Conservation (phyloP, 2,797 vertebrate species). For the Apodemus agrarius region DNA sequence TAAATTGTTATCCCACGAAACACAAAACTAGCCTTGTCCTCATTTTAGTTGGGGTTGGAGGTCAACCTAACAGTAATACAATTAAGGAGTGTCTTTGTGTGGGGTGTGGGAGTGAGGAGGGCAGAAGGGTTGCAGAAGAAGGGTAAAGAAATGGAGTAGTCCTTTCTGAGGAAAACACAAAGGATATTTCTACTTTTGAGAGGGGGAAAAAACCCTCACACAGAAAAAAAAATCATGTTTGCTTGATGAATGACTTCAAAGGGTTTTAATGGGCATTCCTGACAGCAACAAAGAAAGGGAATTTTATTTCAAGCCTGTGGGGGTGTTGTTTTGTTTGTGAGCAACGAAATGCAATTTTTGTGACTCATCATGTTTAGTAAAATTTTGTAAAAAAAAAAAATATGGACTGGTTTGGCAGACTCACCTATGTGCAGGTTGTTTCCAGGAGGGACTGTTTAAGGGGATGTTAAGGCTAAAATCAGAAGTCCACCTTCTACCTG, state of each 20-base stretch:
- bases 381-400: conserved; percentile 37
- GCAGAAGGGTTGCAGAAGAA: conserved; percentile 85
- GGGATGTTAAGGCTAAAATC: background rate
- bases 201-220: conserved; percentile 47
- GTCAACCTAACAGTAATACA: conserved; percentile 91
- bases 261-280: conserved; percentile 83
- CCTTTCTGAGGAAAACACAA: conserved; percentile 86
- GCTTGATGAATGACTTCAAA: conserved; percentile 80
- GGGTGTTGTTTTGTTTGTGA: conserved; percentile 36
- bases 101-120: conserved; percentile 88
- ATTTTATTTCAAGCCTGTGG: conserved; percentile 77
- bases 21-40: conserved; percentile 92
- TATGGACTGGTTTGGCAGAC: conserved; percentile 1
- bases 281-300: conserved; percentile 82
- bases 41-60: conserved; percentile 90
- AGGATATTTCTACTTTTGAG: conserved; percentile 85
- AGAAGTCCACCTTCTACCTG: background rate
- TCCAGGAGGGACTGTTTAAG: background rate
- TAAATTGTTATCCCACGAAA: conserved; percentile 96
- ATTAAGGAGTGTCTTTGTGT: conserved; percentile 91
- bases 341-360: conserved; percentile 70
- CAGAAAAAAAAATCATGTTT: conserved; percentile 56
- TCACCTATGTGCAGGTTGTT: background rate
- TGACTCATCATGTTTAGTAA: conserved; percentile 64
- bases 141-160: conserved; percentile 84